Base-by-base conservation (phyloP, 2,888 invertebrate genomes). In the Ptycholaimellus sp. region DNA sequence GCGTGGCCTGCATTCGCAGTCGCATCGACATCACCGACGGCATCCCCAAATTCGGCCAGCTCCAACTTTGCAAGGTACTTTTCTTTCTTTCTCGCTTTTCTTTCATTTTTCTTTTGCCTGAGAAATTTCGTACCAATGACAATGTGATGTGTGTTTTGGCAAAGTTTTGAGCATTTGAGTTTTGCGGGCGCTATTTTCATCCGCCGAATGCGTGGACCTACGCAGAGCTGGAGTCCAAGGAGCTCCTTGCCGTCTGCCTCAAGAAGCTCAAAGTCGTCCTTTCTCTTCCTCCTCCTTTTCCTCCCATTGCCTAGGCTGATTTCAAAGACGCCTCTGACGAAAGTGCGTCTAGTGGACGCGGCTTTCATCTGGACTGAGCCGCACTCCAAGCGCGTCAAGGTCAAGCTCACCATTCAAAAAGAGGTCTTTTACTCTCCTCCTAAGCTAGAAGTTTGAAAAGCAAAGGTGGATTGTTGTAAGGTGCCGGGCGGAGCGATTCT, bases 291-390 rank as follows among this genome's bases (percentile, higher is more conserved):
- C 18, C 6, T 6, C 9, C 18, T 19, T n/a, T 37, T 7, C 6
- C n/a, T 9, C 16, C 11, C 23, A 23, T 9, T 9, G 7, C 11
- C n/a, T n/a, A n/a, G n/a, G n/a, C n/a, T n/a, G n/a, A n/a, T n/a
- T n/a, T n/a, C n/a, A n/a, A n/a, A 54, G 40, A 49, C 54, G 3
- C 40, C 44, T 22, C 39, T 53, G 25, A 42, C 43, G 7, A 53
- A 54, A 39, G 78, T 93, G 0, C 79, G 83, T 54, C 65, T 99
- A 14, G 68, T 90, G 37, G 93, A 96, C 68, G 96, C 96, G 29
- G 74, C 76, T 1, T 96, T 96, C 65, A 72, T 87, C 3, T 96
- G 93, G 93, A 99, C 96, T 9, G 96, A 96, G 58, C 85, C 90
- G 27, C 96, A 96, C 66, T 96, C 93, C 1, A 87, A 82, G 61